These are phyloP conservation scores for Dioctria rufipes DNA, from an alignment of 2,888 invertebrate species.

Conservation along the genomic window DNA sequence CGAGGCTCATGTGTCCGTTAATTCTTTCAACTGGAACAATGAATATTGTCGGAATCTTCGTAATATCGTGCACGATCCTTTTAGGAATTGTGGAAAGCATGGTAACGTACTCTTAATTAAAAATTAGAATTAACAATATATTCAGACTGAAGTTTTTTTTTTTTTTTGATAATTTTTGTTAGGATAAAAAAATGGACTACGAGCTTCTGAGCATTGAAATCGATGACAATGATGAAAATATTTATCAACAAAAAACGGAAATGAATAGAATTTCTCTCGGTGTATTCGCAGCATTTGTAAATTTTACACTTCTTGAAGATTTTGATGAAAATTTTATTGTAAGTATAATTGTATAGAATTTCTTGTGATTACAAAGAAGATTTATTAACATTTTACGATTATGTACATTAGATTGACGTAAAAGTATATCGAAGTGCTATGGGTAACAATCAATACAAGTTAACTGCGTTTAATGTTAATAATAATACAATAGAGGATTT, in stretches of 20 bases:
- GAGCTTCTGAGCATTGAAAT: no score
- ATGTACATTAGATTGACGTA: not conserved
- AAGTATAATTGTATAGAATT: not conserved
- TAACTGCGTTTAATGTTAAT: not conserved
- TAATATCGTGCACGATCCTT: no score
- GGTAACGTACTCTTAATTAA: no score
- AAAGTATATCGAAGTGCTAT: not conserved
- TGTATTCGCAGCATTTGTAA: not conserved
- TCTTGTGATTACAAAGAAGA: not conserved
- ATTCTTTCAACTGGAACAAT: no score
- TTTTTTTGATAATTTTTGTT: no score
- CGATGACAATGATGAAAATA: not conserved
- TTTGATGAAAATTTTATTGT: not conserved
- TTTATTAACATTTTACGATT: no score
- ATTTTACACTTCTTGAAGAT: not conserved
- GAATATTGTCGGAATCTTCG: no score
- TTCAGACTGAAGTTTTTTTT: no score
- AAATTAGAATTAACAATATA: no score
- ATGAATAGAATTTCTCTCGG: not conserved
- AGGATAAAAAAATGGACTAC: no score
- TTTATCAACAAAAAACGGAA: not conserved
- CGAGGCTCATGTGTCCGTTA: no score
- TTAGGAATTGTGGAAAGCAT: no score
- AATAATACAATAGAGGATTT: not conserved
- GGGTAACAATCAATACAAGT: slow-evolving; percentile 25